A percentile compares a stretch with the other conserved stretches of the same genome.
phyloP scores from a whole-genome alignment of 2,113 vertebrate genomes.

The Pituophis catenifer region DNA sequence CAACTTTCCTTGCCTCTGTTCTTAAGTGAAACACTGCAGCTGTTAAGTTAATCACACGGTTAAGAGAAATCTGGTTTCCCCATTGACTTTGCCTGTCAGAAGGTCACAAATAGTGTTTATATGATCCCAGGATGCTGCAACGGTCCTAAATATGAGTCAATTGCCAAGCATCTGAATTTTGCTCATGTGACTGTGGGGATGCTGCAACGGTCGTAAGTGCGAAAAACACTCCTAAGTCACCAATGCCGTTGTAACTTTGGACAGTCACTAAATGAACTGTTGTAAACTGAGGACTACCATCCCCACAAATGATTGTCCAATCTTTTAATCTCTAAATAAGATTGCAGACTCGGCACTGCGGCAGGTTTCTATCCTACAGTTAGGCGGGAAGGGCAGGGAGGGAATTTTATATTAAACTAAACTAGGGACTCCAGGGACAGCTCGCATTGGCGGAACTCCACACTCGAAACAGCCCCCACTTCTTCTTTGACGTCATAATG shows the following conservation, averaged over 20 bases:
- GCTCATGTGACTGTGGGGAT: background rate
- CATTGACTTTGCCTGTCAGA: too few species aligned
- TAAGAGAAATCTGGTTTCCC: too few species aligned
- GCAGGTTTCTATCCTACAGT: background rate
- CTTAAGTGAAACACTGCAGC: too few species aligned
- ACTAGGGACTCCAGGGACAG: background rate
- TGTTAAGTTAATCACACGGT: too few species aligned
- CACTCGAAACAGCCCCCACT: fast-evolving
- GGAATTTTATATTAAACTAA: background rate
- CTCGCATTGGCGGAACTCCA: fast-evolving
- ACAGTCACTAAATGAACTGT: background rate
- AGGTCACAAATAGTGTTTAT: too few species aligned
- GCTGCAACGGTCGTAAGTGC: background rate
- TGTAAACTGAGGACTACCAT: background rate
- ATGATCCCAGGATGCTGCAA: too few species aligned
- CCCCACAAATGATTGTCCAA: background rate
- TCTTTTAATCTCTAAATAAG: background rate
- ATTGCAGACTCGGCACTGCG: background rate
- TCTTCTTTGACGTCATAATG: background rate
- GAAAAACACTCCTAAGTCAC: background rate
- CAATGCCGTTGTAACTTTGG: background rate
- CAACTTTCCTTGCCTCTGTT: too few species aligned
- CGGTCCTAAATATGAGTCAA: too few species aligned
- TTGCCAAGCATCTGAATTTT: background rate
- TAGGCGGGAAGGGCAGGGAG: too few species aligned